phyloP scores from a whole-genome alignment of 2,888 invertebrate species.

The Odontomyia ornata region DNA sequence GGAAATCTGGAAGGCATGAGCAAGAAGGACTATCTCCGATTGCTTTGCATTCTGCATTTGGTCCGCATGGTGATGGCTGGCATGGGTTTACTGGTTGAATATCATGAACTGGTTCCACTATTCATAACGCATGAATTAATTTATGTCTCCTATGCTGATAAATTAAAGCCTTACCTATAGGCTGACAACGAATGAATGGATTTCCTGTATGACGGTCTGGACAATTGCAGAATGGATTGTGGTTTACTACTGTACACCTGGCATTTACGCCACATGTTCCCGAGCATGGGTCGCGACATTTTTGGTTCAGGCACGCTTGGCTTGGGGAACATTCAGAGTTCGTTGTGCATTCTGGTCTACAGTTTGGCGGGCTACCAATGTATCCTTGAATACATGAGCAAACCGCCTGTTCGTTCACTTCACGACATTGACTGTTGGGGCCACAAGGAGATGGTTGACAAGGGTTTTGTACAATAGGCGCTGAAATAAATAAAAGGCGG shows the following conservation, averaged over 20 bases:
- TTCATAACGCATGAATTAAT: constrained; percentile 31
- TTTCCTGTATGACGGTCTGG: constrained; percentile 74
- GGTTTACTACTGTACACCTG: constrained; percentile 76
- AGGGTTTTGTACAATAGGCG: constrained; percentile 67
- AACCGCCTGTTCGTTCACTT: constrained; percentile 70
- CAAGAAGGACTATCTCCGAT: constrained; percentile 65
- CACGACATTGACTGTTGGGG: constrained; percentile 74
- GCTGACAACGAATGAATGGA: constrained; percentile 70
- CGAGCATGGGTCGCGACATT: constrained; percentile 78
- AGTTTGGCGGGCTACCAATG: constrained; percentile 76
- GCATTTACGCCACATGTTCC: constrained; percentile 78
- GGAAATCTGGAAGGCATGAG: constrained; percentile 68
- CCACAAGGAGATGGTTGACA: constrained; percentile 79
- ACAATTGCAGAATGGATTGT: constrained; percentile 77
- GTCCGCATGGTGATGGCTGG: constrained; percentile 75
- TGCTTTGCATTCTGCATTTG: constrained; percentile 73
- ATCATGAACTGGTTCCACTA: constrained; percentile 55
- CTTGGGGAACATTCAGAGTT: constrained; percentile 75
- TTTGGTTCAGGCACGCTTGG: constrained; percentile 75
- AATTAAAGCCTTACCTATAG: constrained; percentile 57
- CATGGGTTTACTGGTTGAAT: constrained; percentile 66
- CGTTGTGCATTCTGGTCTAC: constrained; percentile 76
- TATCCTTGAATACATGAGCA: constrained; percentile 73
- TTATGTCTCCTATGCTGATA: not conserved
- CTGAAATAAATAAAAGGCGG: constrained; percentile 50